Conservation (phyloP, 2,113 vertebrate genomes). For the Epinephelus moara region DNA sequence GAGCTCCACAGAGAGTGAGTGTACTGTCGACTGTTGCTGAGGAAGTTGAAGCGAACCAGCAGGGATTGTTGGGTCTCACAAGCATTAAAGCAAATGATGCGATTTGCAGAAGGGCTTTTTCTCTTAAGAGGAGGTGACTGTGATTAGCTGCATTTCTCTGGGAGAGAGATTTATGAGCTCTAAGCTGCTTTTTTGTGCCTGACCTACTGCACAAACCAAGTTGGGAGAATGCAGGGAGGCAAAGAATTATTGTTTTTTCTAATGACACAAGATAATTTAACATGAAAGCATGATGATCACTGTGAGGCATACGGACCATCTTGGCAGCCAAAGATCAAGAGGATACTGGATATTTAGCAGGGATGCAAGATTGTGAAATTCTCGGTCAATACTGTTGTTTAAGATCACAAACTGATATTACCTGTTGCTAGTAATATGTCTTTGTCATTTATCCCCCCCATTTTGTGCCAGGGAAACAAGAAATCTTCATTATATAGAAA, state of each 20-base stretch:
- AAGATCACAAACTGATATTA: too few species aligned
- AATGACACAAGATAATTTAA: constrained; percentile 21
- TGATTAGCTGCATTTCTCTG: constrained; percentile 50
- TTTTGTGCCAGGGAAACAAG: too few species aligned
- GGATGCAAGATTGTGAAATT: not conserved
- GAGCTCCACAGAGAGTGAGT: constrained; percentile 19
- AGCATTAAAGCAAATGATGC: constrained; percentile 57
- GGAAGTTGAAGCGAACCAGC: not conserved
- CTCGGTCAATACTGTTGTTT: too few species aligned
- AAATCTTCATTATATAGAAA: too few species aligned
- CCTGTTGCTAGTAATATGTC: too few species aligned
- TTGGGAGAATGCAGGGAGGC: constrained; percentile 23
- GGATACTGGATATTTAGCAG: not conserved
- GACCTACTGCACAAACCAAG: constrained; percentile 31
- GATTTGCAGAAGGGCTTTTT: constrained; percentile 50
- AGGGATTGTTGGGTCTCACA: constrained; percentile 31
- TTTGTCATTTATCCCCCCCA: too few species aligned
- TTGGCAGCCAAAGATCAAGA: not conserved
- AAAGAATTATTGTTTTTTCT: not conserved
- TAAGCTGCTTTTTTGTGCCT: constrained; percentile 34
- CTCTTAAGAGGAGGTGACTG: constrained; percentile 40
- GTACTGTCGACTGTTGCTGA: constrained; percentile 3
- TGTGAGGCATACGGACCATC: not conserved
- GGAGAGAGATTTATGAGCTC: constrained; percentile 50
- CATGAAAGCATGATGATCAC: constrained; percentile 11